phyloP scores from a whole-genome alignment of 2,797 vertebrate species.

The Aplochiton taeniatus region DNA sequence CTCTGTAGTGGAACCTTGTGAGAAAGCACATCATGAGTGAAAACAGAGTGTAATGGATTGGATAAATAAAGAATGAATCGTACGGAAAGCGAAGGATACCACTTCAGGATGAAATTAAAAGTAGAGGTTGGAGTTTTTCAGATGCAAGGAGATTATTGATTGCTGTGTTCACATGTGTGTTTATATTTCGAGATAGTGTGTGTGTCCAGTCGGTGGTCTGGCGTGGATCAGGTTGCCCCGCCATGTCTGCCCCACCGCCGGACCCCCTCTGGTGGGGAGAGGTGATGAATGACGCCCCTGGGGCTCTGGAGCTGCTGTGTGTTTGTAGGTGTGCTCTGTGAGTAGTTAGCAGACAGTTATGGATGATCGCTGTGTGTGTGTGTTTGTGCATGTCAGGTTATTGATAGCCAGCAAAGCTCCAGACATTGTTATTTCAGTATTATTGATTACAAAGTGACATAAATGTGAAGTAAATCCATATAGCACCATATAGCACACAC shows the following conservation, averaged over 20 bases:
- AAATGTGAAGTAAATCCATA: constrained; percentile 59
- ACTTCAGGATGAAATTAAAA: constrained; percentile 16
- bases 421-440: constrained; percentile 56
- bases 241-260: constrained; percentile 41
- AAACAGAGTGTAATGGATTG: constrained; percentile 53
- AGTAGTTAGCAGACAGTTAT: constrained; percentile 43
- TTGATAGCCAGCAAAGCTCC: constrained; percentile 48
- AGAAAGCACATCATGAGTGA: not conserved
- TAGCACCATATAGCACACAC: constrained; percentile 58
- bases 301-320: constrained; percentile 50
- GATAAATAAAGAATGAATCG: constrained; percentile 14
- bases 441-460: constrained; percentile 66
- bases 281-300: constrained; percentile 69
- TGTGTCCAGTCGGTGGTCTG: constrained; percentile 51
- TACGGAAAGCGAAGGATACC: constrained; percentile 22
- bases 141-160: constrained; percentile 29
- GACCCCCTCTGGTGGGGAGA: constrained; percentile 46
- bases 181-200: not conserved
- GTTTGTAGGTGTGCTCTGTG: constrained; percentile 40
- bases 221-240: constrained; percentile 50
- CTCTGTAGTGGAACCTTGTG: too few species aligned
- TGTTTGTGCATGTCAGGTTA: constrained; percentile 23
- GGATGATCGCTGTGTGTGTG: constrained; percentile 30
- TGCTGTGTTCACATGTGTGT: constrained; percentile 32
- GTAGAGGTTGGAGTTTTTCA: not conserved